Evolutionary conservation across 2,797 vertebrate species (phyloP), one percentile per base, ranked within the genome.

Genomic region (Myotis pilosus): DNA sequence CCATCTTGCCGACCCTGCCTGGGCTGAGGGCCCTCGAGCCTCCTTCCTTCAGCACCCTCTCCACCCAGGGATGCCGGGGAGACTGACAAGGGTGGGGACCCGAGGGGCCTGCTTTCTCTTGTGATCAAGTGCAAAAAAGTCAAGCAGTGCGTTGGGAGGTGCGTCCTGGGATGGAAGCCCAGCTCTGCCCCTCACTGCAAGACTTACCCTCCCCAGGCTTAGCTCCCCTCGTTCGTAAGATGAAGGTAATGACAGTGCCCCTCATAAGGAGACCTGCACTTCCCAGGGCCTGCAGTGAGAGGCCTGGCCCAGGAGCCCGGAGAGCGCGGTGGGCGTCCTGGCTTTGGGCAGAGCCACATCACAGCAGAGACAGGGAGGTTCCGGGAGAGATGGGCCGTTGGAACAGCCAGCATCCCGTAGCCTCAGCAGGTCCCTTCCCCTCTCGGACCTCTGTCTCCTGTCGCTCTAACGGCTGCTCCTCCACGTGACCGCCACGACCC

Each of bases 321-420:
- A 30, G 47, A 71, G 25, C 2, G 10, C 51, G 23, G 17, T 23
- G 51, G 0, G 0, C 5, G 1, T 9, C 22, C 36, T 55, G 19
- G 71, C 47, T 64, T 25, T 33, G 23, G 53, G 41, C 83, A 5
- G 5, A 69, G 25, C 69, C 44, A 3, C 3, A 2, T 85, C 25
- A 3, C 15, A n/a, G 10, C 30, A 49, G 28, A 68, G 53, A 62
- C 2, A 3, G 23, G n/a, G 13, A 36, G 79, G 47, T 3, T 82
- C 25, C 10, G 20, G 44, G 78, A 69, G 36, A 80, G 36, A 13
- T 4, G 4, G 64, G 74, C 1, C 3, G 23, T 33, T 19, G 41
- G 66, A 19, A 17, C 17, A 57, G 74, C 87, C 8, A 11, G 83
- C 2, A 19, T 17, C 80, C 28, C n/a, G 33, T 9, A 51, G 44